Evolutionary conservation across 2,888 invertebrate species (phyloP), one percentile per base, ranked within the genome.

Genomic region (Liopterus haemorrhoidalis): DNA sequence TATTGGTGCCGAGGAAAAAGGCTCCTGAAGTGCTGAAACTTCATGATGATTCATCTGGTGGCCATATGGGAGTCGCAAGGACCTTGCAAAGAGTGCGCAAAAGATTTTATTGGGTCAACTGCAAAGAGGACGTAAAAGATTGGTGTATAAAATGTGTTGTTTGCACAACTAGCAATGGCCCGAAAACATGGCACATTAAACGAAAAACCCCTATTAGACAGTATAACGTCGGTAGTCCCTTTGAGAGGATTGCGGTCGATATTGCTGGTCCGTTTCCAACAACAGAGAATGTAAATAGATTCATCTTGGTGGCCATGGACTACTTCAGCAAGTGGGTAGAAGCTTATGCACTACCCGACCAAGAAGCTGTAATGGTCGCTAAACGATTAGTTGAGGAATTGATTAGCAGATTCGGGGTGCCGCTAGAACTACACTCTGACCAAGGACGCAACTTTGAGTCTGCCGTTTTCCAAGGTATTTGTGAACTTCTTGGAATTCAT

Each of bases 221-320:
- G 37, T 47, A 48, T 46, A 50, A 52, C 32, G 45, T 54, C n/a
- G 54, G 50, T 4, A 48, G 50, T 12, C 50, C 49, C 21, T 54
- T 56, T 27, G 49, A 52, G 28, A 22, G 54, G 15, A 49, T 54
- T 5, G 52, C 53, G 6, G 46, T 56, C 5, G 53, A 55, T 42
- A 44, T 54, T 5, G 47, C 51, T 9, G 56, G 52, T 6, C 52
- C 51, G 4, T 54, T 54, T 25, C 55, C 54, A 6, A 32, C 12
- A 15, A 41, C 51, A 2, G 14, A 32, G 2, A 15, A 15, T 6
- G 49, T 31, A 25, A 51, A 53, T 16, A 24, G 31, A n/a, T 49
- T 41, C 25, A 35, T 50, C 6, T 8, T 52, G 9, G 50, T 52
- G 2, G 50, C 37, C 1, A 40, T 28, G 28, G 28, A 28, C 15